Conservation (phyloP, 92 coral and sea anemone genomes). For the Bergia puertoricense region DNA sequence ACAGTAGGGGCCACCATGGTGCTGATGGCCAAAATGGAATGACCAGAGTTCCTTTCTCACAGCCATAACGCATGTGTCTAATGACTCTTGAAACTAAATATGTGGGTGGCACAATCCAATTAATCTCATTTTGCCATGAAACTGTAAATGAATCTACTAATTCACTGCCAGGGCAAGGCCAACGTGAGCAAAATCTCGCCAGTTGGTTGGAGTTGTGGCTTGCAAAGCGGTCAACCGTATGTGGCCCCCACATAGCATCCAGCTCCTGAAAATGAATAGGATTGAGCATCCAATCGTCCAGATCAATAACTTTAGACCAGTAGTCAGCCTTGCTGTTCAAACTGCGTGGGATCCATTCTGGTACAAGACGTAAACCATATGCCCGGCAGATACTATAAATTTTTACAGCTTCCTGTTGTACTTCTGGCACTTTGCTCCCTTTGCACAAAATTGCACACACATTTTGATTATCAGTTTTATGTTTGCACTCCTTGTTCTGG, state of each 20-base stretch:
- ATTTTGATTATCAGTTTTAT: too few species aligned
- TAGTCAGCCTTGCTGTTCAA: too few species aligned
- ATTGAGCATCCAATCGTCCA: too few species aligned
- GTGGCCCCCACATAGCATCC: conserved; percentile 54
- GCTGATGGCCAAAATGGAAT: too few species aligned
- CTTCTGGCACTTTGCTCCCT: conserved; percentile 2
- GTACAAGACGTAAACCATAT: too few species aligned
- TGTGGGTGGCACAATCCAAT: conserved; percentile 65
- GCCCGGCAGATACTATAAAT: too few species aligned
- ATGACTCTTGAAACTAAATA: background rate
- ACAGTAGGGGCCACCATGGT: too few species aligned
- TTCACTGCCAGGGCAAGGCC: too few species aligned
- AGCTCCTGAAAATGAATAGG: conserved; percentile 25
- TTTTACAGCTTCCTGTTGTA: conserved; percentile 7
- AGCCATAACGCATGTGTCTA: background rate
- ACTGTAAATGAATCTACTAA: conserved; percentile 52
- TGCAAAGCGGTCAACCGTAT: conserved; percentile 49
- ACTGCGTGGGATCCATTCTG: too few species aligned
- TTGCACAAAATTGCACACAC: background rate
- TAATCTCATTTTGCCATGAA: background rate
- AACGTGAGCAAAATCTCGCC: conserved; percentile 20
- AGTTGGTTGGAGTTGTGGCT: conserved; percentile 46
- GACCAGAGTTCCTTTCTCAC: too few species aligned
- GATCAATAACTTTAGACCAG: too few species aligned
- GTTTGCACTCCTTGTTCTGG: too few species aligned